Evolutionary conservation across 2,888 invertebrate species (phyloP).

Genomic region (Ptilodon capucinus): DNA sequence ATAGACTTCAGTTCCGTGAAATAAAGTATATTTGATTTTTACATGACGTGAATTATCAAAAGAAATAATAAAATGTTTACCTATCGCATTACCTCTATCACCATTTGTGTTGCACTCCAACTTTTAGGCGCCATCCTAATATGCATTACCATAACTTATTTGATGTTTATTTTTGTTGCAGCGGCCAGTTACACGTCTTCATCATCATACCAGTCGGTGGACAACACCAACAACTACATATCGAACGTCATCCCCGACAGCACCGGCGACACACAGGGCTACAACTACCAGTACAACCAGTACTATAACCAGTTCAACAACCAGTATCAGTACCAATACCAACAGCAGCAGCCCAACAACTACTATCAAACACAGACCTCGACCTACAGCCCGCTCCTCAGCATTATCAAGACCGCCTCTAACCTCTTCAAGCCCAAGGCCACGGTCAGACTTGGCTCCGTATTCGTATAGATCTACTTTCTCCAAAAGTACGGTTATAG

Average conservation of each 20-base stretch:
- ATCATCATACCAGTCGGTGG: slow-evolving; percentile 64
- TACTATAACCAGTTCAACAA: slow-evolving; percentile 67
- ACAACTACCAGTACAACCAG: slow-evolving; percentile 68
- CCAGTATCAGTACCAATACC: slow-evolving; percentile 64
- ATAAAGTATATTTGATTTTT: not conserved
- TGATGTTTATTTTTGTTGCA: slow-evolving; percentile 48
- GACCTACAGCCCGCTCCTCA: slow-evolving; percentile 73
- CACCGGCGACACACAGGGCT: slow-evolving; percentile 64
- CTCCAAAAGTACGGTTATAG: slow-evolving; percentile 39
- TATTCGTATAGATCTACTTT: slow-evolving; percentile 58
- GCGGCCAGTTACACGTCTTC: slow-evolving; percentile 69
- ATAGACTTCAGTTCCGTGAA: not conserved
- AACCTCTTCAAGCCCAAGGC: slow-evolving; percentile 72
- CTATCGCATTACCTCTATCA: slow-evolving; percentile 7
- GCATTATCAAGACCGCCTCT: slow-evolving; percentile 72
- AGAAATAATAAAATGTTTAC: slow-evolving; percentile 8
- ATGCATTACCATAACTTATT: slow-evolving; percentile 19
- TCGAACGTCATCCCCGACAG: slow-evolving; percentile 82
- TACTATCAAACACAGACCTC: slow-evolving; percentile 61
- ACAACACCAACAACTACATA: slow-evolving; percentile 75
- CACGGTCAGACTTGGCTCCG: slow-evolving; percentile 69
- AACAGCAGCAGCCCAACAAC: slow-evolving; percentile 45
- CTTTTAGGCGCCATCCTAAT: not conserved
- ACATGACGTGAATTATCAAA: not conserved
- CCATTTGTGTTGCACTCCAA: not conserved